Evolutionary conservation across 2,888 invertebrate genomes (phyloP), one percentile per base, ranked within the genome.

Genomic region (Pachydiplax longipennis): DNA sequence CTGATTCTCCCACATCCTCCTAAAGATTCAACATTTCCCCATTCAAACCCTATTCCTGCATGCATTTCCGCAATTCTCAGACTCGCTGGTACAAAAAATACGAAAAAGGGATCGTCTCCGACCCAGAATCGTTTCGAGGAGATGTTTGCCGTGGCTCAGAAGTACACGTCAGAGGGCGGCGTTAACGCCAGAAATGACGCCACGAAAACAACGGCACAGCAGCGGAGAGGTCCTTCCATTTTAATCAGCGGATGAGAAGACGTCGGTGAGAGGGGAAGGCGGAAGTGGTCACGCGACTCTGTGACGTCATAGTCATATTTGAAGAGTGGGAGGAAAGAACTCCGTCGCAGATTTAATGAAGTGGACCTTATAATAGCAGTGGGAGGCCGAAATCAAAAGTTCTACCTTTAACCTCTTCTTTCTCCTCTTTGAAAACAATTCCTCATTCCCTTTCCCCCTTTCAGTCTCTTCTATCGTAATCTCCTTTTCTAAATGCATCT

Each of bases 221-320:
- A 53, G n/a, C n/a, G n/a, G n/a, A n/a, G 87, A 61, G 37, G 87
- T 87, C 87, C 61, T 87, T 87, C 87, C 87, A 87, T 87, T 87
- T 87, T 87, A 81, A 81, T 37, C 37, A 81, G 22, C 81, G 81
- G 37, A 22, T 22, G 15, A 22, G 81, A 81, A 37, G 15, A 22
- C 0, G 37, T 35, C 25, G 15, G 35, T 13, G 37, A n/a, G 37
- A 37, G 81, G 25, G 81, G 37, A 81, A 81, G 40, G 81, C 31
- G 81, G 31, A 73, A 73, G 15, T 73, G 73, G 73, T 73, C 73
- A 73, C 25, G 65, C 22, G 65, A 65, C 10, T 31, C 73, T 13
- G 73, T 25, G 73, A 73, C 73, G 73, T 73, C 73, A 10, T 65
- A 22, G n/a, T 65, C 2, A n/a, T 40, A 81, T 81, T 37, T 81